Conservation (phyloP, 1,140 invertebrate species). For the Rhagoletis pomonella region DNA sequence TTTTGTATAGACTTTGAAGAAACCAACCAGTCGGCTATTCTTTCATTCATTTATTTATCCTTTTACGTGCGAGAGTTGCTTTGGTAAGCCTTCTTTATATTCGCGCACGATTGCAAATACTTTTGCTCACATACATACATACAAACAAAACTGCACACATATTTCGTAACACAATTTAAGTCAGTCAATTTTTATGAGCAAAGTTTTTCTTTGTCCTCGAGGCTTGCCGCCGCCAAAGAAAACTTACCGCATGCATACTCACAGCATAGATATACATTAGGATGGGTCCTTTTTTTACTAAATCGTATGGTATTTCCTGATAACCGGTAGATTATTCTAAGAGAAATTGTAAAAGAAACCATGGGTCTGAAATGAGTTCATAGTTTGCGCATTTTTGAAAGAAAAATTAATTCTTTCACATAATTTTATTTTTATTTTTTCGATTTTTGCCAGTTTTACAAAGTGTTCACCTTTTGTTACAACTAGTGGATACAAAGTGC, state of each 20-base stretch:
- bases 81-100: constrained; percentile 19
- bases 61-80: constrained; percentile 21
- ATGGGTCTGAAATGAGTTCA: too few relatives aligned
- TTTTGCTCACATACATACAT: background rate
- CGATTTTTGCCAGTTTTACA: too few relatives aligned
- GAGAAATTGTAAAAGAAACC: too few relatives aligned
- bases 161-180: constrained; percentile 53
- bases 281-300: too few relatives aligned
- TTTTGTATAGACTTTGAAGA: background rate
- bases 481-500: too few relatives aligned
- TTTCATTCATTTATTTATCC: constrained; percentile 19
- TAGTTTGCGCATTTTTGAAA: too few relatives aligned
- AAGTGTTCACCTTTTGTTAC: too few relatives aligned
- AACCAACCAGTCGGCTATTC: constrained; percentile 16
- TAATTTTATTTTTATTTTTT: too few relatives aligned
- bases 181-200: constrained; percentile 53
- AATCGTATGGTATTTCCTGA: too few relatives aligned
- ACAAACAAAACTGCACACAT: constrained; percentile 2
- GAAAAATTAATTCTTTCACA: too few relatives aligned
- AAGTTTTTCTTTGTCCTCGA: constrained; percentile 48
- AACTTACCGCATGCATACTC: background rate
- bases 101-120: background rate
- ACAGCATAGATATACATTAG: background rate
- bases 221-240: constrained; percentile 44
- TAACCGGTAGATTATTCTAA: too few relatives aligned